Evolutionary conservation across 2,888 invertebrate genomes (phyloP).

Genomic region (Xestia sexstrigata): DNA sequence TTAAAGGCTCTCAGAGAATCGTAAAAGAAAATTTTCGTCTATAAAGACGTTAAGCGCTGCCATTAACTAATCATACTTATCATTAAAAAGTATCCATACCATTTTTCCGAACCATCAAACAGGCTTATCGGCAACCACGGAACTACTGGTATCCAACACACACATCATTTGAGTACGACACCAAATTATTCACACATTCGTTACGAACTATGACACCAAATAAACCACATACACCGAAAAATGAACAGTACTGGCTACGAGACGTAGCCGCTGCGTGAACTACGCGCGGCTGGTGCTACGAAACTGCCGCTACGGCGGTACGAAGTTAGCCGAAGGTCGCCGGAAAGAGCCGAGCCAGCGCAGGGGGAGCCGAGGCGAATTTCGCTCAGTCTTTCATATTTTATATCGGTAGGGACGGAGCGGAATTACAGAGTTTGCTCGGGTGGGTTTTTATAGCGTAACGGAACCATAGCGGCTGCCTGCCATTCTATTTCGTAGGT

Average conservation of each 20-base stretch:
- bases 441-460: conserved; percentile 87
- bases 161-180: conserved; percentile 81
- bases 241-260: conserved; percentile 66
- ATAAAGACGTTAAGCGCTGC: conserved; percentile 68
- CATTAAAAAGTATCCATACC: conserved; percentile 82
- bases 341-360: conserved; percentile 79
- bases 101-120: conserved; percentile 87
- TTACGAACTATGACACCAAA: conserved; percentile 72
- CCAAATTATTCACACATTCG: conserved; percentile 70
- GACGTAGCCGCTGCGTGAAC: conserved; percentile 75
- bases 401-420: conserved; percentile 87
- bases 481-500: conserved; percentile 83
- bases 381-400: conserved; percentile 90
- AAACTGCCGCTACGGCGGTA: conserved; percentile 88
- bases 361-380: conserved; percentile 81
- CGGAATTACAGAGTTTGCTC: conserved; percentile 89
- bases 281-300: conserved; percentile 75
- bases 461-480: conserved; percentile 81
- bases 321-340: conserved; percentile 76
- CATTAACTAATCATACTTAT: conserved; percentile 75
- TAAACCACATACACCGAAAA: conserved; percentile 82
- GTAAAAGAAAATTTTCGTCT: conserved; percentile 67
- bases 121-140: conserved; percentile 70
- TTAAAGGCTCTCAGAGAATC: conserved; percentile 55
- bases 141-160: conserved; percentile 75